Percentiles rank a stretch among this genome's conserved stretches.
These are phyloP conservation scores for Mycteria americana DNA, from an alignment of 2,797 vertebrate genomes.

Conservation along the genomic window DNA sequence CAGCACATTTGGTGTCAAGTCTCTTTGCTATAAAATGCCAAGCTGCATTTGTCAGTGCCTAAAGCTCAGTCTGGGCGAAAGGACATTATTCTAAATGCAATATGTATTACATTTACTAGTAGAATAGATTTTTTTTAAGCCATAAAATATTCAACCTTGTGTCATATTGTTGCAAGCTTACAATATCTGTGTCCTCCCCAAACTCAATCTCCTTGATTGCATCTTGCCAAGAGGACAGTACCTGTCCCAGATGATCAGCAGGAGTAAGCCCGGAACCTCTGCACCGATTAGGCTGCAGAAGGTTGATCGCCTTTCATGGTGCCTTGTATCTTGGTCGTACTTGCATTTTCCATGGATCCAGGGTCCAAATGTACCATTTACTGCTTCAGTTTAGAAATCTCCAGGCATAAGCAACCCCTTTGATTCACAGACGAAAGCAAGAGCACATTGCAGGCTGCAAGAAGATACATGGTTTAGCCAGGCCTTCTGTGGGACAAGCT, in stretches of 20 bases:
- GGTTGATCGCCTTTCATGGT: neutral
- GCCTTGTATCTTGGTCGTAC: neutral
- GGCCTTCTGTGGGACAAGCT: neutral
- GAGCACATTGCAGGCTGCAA: neutral
- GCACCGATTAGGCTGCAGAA: neutral
- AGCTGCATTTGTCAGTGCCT: neutral
- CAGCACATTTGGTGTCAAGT: neutral
- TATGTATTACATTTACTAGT: neutral
- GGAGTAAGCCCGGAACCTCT: neutral
- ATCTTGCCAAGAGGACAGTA: neutral
- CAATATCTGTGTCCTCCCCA: neutral
- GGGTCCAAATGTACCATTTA: rapidly evolving
- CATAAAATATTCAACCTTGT: neutral
- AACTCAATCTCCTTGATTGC: neutral
- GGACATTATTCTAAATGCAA: neutral
- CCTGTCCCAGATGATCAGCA: neutral
- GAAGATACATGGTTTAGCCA: neutral
- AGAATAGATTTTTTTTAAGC: neutral
- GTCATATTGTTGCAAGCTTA: neutral
- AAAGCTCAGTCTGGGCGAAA: neutral
- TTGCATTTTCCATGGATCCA: neutral
- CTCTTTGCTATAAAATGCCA: neutral
- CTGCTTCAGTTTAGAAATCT: neutral
- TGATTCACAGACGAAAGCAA: neutral
- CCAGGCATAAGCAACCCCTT: neutral